phyloP scores from a whole-genome alignment of 2,888 invertebrate species.

The Morinoia aosen region DNA sequence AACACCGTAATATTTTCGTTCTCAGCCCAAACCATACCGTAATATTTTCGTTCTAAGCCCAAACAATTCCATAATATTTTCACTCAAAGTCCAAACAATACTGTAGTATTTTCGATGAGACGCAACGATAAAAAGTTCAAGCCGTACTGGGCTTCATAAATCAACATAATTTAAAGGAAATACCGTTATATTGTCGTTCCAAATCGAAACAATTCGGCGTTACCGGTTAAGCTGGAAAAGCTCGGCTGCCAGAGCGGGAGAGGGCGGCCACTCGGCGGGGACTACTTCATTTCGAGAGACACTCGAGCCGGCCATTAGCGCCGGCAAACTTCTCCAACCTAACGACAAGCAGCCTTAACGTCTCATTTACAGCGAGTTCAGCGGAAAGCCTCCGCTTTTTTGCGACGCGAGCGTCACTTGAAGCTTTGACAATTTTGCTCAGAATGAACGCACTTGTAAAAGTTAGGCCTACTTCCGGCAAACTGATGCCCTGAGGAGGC shows the following conservation, averaged over 20 bases:
- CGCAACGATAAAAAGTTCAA: too few species aligned
- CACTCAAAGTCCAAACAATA: too few species aligned
- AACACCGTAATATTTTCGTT: too few species aligned
- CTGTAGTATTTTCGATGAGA: too few species aligned
- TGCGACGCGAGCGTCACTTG: not conserved
- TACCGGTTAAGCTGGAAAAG: not conserved
- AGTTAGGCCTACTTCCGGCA: not conserved
- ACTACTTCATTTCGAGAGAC: not conserved
- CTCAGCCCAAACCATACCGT: too few species aligned
- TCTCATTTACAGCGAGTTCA: not conserved
- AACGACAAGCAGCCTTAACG: constrained; percentile 10
- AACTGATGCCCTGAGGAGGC: not conserved
- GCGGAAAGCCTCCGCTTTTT: not conserved
- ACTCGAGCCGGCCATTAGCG: not conserved
- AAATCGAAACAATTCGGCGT: not conserved
- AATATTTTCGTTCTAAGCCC: too few species aligned
- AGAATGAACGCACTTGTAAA: not conserved
- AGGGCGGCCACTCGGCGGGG: not conserved
- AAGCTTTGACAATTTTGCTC: not conserved
- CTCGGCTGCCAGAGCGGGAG: not conserved
- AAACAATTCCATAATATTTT: too few species aligned
- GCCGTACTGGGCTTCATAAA: too few species aligned
- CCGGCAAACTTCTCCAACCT: not conserved
- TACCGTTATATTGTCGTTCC: too few species aligned
- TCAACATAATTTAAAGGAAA: too few species aligned